A percentile compares a stretch with the other conserved stretches of the same genome.
Conservation (phyloP, 2,888 invertebrate genomes). For the Agrenia bidenticulata region DNA sequence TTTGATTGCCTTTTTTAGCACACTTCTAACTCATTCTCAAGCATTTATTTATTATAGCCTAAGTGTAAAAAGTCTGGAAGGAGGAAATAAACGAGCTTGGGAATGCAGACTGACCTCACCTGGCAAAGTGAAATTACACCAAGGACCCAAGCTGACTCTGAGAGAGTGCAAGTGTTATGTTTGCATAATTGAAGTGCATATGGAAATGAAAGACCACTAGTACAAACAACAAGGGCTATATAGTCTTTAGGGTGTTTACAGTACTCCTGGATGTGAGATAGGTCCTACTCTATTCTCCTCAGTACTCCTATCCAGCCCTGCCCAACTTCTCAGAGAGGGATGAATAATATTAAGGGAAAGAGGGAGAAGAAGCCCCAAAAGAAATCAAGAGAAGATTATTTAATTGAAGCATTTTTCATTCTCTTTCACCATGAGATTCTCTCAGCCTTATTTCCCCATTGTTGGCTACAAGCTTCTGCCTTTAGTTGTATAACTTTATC, state of each 20-base stretch:
- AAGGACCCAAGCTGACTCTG: slow-evolving; percentile 23
- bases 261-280: too few species aligned
- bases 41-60: too few species aligned
- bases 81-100: too few species aligned
- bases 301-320: background rate
- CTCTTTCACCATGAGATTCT: slow-evolving; percentile 15
- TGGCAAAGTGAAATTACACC: slow-evolving; percentile 15
- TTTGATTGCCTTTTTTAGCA: too few species aligned
- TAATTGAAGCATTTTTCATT: slow-evolving; percentile 54
- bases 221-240: too few species aligned
- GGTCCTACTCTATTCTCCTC: too few species aligned
- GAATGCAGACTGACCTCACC: background rate
- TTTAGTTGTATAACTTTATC: too few species aligned
- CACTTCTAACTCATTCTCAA: too few species aligned
- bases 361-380: slow-evolving; percentile 48
- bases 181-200: slow-evolving; percentile 34
- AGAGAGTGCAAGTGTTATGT: slow-evolving; percentile 28
- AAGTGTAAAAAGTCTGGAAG: too few species aligned
- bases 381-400: slow-evolving; percentile 54
- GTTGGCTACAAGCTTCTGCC: background rate
- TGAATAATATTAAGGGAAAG: background rate
- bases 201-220: too few species aligned
- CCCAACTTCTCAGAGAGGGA: background rate
- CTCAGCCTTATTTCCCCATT: background rate
- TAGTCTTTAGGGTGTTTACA: too few species aligned